Base-by-base conservation (phyloP, 2,888 invertebrate species). In the Dynastes maya region DNA sequence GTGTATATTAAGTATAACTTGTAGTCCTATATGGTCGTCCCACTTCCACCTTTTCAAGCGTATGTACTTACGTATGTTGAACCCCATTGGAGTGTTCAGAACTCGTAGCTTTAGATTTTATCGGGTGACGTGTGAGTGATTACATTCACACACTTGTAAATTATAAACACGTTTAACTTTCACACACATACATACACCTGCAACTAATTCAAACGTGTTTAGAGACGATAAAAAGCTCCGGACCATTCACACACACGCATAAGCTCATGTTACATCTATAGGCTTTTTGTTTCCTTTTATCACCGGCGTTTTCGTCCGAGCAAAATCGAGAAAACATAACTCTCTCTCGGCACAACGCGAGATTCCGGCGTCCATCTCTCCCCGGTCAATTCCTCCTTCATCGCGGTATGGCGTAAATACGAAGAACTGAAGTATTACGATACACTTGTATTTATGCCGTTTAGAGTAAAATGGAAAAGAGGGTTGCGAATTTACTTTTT, bases 161-260 rank as follows among this genome's bases (percentile, higher is more conserved):
- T 80, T 80, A 80, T 80, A 78, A 80, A 80, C 78, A 76, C 80
- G 70, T 80, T 80, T 80, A 78, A 78, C 78, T 78, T 76, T 80
- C 11, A 22, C 49, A 29, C 49, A 22, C 27, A 13, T 22, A 27
- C 61, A 29, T 8, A 61, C 11, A 61, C 8, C 5, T 22, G 9
- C 63, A 49, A 49, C 58, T 27, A 22, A 75, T 75, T 75, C 75
- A 49, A 74, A 61, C 74, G 61, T 2, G 63, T 32, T 32, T 22
- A 51, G 29, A 29, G 11, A 29, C 67, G 76, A 37, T 77, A 71
- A 37, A 78, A 72, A 72, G 63, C 37, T 27, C 11, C 55, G 11
- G 32, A 63, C 63, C 29, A 8, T 55, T 8, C 22, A 22, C 22
- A 16, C 22, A 5, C 45, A 2, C 9, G 8, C 11, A 55, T 1